These are phyloP conservation scores for Pipistrellus pipistrellus DNA, from an alignment of 2,797 vertebrate species.

Conservation along the genomic window DNA sequence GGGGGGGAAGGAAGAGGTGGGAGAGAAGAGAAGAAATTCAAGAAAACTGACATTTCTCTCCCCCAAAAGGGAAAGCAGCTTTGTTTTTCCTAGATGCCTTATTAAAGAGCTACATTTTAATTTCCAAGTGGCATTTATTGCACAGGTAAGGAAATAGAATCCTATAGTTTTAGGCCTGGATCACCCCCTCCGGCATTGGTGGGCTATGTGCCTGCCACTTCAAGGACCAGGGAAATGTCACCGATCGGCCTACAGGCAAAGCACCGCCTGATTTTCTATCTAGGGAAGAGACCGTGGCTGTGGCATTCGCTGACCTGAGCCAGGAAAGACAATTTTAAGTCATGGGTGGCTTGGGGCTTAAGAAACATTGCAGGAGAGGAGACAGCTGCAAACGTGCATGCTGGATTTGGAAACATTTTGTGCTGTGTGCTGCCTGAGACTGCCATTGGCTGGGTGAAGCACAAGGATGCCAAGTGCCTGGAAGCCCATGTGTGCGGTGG, in stretches of 20 bases:
- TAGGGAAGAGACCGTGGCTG: conserved; percentile 56
- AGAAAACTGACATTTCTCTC: conserved; percentile 11
- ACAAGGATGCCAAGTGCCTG: conserved; percentile 1
- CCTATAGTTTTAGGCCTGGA: not conserved
- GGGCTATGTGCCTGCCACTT: not conserved
- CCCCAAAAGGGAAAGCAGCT: conserved; percentile 12
- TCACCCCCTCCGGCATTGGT: not conserved
- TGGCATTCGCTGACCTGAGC: conserved; percentile 63
- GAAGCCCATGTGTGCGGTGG: not conserved
- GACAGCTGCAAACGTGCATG: conserved; percentile 72
- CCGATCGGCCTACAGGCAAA: not conserved
- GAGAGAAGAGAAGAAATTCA: not conserved
- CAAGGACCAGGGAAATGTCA: not conserved
- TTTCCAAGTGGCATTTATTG: conserved; percentile 37
- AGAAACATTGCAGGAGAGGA: conserved; percentile 71
- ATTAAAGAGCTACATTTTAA: conserved; percentile 44
- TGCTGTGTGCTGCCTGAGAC: conserved; percentile 42
- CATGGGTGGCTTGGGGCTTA: conserved; percentile 58
- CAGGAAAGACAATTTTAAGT: conserved; percentile 76
- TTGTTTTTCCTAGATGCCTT: conserved; percentile 43
- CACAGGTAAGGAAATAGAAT: conserved; percentile 32
- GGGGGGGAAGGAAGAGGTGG: not conserved
- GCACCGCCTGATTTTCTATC: conserved; percentile 55
- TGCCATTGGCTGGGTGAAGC: not conserved
- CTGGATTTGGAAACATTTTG: conserved; percentile 69